These are phyloP conservation scores for Trichonephila clavata DNA, from an alignment of 1,140 invertebrate genomes.

Conservation along the genomic window DNA sequence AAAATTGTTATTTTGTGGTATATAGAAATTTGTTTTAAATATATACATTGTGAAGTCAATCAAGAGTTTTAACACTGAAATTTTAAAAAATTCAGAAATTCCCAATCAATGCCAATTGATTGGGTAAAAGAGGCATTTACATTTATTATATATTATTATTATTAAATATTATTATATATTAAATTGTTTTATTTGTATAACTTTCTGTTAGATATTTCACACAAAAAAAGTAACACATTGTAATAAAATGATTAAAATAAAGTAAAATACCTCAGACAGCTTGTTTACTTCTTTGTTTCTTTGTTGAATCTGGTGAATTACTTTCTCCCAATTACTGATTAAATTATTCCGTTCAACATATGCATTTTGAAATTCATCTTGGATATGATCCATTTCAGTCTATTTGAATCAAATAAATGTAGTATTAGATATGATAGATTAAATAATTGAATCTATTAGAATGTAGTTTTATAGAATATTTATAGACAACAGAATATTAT, in stretches of 20 bases:
- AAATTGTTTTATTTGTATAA: too few species aligned
- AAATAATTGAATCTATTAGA: neutral
- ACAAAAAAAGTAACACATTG: too few species aligned
- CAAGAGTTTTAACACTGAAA: too few species aligned
- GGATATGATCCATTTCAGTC: slow-evolving; percentile 54
- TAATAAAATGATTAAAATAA: neutral
- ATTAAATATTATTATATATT: too few species aligned
- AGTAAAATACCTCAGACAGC: slow-evolving; percentile 32
- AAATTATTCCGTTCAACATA: slow-evolving; percentile 50
- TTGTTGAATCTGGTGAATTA: slow-evolving; percentile 57
- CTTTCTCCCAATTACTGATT: slow-evolving; percentile 67
- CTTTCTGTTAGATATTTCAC: too few species aligned
- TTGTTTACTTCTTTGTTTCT: slow-evolving; percentile 53
- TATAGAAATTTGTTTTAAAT: too few species aligned
- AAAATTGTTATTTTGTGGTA: too few species aligned
- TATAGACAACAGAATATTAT: neutral
- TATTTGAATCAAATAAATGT: neutral
- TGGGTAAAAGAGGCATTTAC: too few species aligned
- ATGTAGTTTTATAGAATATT: neutral
- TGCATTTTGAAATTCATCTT: slow-evolving; percentile 59
- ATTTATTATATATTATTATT: too few species aligned
- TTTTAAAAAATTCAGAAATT: too few species aligned
- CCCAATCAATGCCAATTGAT: too few species aligned
- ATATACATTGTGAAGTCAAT: too few species aligned
- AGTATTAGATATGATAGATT: neutral